Conservation (phyloP, 2,888 invertebrate species). For the Cotesia congregata region DNA sequence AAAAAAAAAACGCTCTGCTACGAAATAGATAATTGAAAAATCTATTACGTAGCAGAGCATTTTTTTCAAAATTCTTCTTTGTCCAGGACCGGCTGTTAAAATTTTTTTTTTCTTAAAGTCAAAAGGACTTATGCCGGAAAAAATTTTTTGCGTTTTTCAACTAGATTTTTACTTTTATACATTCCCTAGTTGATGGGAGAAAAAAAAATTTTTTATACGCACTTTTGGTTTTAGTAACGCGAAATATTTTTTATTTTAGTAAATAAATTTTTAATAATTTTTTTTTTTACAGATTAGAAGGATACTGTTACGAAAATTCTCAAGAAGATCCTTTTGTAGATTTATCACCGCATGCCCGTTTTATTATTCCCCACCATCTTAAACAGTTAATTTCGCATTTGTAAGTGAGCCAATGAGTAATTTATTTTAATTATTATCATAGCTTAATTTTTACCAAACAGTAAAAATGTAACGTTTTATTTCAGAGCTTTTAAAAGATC, state of each 20-base stretch:
- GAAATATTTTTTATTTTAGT: neutral
- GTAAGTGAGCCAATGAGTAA: conserved; percentile 50
- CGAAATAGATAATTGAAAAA: too few species aligned
- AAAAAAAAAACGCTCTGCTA: too few species aligned
- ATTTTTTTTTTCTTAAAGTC: too few species aligned
- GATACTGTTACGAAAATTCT: conserved; percentile 48
- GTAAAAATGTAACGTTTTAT: conserved; percentile 11
- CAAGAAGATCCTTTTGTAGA: conserved; percentile 57
- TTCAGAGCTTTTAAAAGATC: conserved; percentile 45
- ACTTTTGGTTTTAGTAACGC: too few species aligned
- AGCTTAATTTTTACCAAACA: neutral
- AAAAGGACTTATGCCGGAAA: too few species aligned
- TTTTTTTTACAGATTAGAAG: conserved; percentile 54
- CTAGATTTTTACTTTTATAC: too few species aligned
- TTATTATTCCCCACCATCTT: conserved; percentile 58
- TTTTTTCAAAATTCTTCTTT: too few species aligned
- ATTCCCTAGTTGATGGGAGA: too few species aligned
- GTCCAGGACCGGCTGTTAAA: too few species aligned
- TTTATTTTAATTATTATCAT: conserved; percentile 13
- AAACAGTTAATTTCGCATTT: conserved; percentile 55
- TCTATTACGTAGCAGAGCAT: too few species aligned
- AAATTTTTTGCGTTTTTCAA: too few species aligned
- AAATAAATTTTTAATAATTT: conserved; percentile 23
- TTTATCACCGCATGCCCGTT: conserved; percentile 58
- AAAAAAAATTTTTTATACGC: too few species aligned